Percentiles rank a stretch among this genome's conserved stretches.
phyloP scores from a whole-genome alignment of 2,797 vertebrate genomes.

The Sciurus vulgaris region DNA sequence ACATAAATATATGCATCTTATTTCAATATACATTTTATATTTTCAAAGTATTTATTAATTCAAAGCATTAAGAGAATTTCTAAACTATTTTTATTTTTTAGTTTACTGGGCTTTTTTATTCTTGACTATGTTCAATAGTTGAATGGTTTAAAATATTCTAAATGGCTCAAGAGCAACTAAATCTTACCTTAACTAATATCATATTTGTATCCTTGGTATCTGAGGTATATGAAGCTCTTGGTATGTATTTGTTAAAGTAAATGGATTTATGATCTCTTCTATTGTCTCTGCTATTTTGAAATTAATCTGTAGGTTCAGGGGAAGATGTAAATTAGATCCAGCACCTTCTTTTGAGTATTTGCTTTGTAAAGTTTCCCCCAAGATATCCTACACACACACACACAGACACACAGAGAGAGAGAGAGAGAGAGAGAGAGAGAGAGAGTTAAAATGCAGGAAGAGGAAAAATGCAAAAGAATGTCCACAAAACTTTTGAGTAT shows the following conservation, averaged over 20 bases:
- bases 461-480: background rate
- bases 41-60: constrained; percentile 15
- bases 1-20: background rate
- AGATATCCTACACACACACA: background rate
- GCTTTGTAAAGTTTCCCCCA: background rate
- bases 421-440: too few species aligned
- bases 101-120: background rate
- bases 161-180: background rate
- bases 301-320: background rate
- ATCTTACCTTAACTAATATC: background rate
- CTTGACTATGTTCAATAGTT: background rate
- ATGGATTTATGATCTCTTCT: background rate
- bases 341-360: background rate
- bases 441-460: background rate
- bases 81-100: background rate
- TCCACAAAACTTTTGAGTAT: background rate
- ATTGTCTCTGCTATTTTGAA: background rate
- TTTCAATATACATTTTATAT: background rate
- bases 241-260: background rate
- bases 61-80: background rate
- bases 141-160: constrained; percentile 3
- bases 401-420: too few species aligned
- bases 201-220: background rate
- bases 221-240: background rate
- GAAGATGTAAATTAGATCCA: background rate